Evolutionary conservation across 1,140 invertebrate species (phyloP).

Genomic region (Cotesia glomerata): DNA sequence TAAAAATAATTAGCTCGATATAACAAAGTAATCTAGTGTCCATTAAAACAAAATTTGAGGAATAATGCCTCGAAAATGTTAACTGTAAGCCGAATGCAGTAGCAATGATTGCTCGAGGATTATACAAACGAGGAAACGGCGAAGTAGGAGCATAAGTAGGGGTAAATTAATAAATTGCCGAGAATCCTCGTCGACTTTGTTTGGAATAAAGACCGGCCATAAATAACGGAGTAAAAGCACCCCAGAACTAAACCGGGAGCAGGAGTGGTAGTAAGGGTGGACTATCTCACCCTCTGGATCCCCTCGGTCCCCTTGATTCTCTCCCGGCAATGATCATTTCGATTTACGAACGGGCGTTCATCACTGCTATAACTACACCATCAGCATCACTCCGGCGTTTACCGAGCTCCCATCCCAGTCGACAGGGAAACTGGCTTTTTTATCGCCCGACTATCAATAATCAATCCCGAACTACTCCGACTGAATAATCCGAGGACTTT

Average conservation of each 20-base stretch:
- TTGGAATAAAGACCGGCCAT: conserved; percentile 52
- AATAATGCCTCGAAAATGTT: neutral
- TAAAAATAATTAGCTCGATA: no score
- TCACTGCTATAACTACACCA: neutral
- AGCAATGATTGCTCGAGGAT: conserved; percentile 9
- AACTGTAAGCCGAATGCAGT: conserved; percentile 19
- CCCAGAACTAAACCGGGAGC: neutral
- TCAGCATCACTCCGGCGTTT: neutral
- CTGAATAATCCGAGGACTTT: no score
- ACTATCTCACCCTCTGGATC: neutral
- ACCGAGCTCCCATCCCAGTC: neutral
- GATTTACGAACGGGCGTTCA: neutral
- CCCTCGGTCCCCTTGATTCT: no score
- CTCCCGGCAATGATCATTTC: neutral
- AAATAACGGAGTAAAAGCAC: conserved; percentile 48
- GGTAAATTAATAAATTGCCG: conserved; percentile 59
- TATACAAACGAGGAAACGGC: conserved; percentile 14
- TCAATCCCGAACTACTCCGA: no score
- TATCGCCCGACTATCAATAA: neutral
- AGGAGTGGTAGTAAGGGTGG: neutral
- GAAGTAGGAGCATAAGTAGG: conserved; percentile 35
- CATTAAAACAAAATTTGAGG: no score
- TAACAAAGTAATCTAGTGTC: no score
- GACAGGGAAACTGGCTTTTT: neutral
- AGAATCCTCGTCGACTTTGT: conserved; percentile 49